Percentiles rank a stretch among this genome's conserved stretches.
Evolutionary conservation across 30 jellyfish, hydroid and myxozoan species (phyloP).

Genomic region (Aurelia coerulea): DNA sequence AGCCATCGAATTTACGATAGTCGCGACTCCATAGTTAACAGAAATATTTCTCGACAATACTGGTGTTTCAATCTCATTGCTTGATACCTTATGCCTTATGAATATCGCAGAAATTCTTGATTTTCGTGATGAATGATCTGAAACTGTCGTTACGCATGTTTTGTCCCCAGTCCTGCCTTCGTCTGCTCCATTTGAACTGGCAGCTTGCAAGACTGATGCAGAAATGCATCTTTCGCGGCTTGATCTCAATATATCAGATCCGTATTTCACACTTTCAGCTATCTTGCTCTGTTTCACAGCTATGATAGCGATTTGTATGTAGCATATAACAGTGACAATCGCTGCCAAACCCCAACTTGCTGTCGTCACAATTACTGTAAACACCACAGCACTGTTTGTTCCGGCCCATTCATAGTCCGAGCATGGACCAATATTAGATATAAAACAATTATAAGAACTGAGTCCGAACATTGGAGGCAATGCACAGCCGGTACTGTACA

Average conservation of each 20-base stretch:
- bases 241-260: not conserved
- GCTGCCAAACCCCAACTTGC: constrained; percentile 62
- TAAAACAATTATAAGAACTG: constrained; percentile 57
- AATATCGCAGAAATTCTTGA: too few species aligned
- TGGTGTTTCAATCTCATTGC: not conserved
- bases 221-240: not conserved
- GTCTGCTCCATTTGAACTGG: not conserved
- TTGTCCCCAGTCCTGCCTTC: not conserved
- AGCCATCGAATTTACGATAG: not conserved
- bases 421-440: constrained; percentile 57
- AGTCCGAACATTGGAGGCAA: constrained; percentile 76
- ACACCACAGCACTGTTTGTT: constrained; percentile 39
- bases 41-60: not conserved
- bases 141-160: not conserved
- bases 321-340: constrained; percentile 44
- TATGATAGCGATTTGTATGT: constrained; percentile 46
- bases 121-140: not conserved
- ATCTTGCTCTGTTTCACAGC: constrained; percentile 38
- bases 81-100: not conserved
- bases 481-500: constrained; percentile 57
- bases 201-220: not conserved
- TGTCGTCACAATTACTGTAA: constrained; percentile 31
- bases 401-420: constrained; percentile 61
- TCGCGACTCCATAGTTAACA: not conserved
- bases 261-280: not conserved